phyloP scores from a whole-genome alignment of 2,797 vertebrate genomes.

The Xerus rutilus region DNA sequence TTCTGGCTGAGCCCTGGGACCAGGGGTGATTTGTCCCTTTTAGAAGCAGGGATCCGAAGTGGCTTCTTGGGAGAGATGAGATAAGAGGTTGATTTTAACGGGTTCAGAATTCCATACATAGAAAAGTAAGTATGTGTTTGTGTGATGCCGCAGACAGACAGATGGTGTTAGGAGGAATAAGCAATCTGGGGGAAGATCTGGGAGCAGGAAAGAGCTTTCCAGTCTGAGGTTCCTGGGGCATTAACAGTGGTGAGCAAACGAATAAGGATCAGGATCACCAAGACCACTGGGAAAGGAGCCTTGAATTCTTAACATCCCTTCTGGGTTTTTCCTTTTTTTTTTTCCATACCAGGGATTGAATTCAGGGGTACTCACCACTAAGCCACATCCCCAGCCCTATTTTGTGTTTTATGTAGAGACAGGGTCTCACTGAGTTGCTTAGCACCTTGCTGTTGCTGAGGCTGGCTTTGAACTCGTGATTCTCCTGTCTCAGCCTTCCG shows the following conservation, averaged over 20 bases:
- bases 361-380: too few species aligned
- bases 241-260: not conserved
- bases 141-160: not conserved
- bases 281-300: not conserved
- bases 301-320: not conserved
- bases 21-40: not conserved
- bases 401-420: too few species aligned
- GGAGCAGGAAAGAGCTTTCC: not conserved
- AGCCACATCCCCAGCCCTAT: too few species aligned
- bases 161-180: not conserved
- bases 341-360: too few species aligned
- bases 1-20: not conserved
- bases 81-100: not conserved
- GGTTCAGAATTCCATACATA: not conserved
- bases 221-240: not conserved
- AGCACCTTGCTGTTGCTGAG: too few species aligned
- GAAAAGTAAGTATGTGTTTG: not conserved
- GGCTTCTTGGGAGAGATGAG: not conserved
- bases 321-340: not conserved
- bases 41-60: not conserved
- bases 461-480: too few species aligned
- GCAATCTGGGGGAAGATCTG: not conserved
- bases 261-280: not conserved
- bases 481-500: too few species aligned
- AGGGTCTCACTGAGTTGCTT: too few species aligned